A percentile compares a stretch with the other conserved stretches of the same genome.
Evolutionary conservation across 2,888 invertebrate species (phyloP).

Genomic region (Acanthosepion pharaonis): DNA sequence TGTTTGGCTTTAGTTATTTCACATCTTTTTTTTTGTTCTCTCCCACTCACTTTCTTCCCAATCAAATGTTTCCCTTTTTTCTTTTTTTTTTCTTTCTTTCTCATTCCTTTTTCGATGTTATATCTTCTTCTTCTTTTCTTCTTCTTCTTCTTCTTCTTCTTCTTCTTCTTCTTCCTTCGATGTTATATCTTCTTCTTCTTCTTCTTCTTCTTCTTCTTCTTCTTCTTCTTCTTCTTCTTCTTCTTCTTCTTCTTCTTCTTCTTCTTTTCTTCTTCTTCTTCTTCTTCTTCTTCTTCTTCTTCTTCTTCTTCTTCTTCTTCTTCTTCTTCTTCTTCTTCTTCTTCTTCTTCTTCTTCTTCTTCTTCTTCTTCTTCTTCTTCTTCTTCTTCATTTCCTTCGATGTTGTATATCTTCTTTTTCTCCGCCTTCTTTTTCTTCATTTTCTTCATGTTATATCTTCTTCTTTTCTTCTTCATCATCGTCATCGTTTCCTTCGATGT

Average conservation of each 20-base stretch:
- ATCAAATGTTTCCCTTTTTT: rapidly evolving
- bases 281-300: no score
- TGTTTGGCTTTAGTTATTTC: no score
- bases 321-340: neutral
- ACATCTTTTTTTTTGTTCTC: no score
- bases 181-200: neutral
- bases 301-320: neutral
- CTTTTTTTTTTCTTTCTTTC: no score
- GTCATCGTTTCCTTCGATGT: no score
- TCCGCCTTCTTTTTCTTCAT: neutral
- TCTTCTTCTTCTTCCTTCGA: neutral
- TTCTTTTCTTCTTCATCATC: no score
- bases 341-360: neutral
- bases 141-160: neutral
- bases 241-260: no score
- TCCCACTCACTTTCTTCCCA: no score
- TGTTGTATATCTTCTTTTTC: neutral
- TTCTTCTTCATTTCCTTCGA: neutral
- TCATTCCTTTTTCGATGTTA: no score
- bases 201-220: neutral
- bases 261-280: neutral
- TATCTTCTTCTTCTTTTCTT: neutral
- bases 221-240: neutral
- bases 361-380: neutral
- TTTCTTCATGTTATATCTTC: neutral